These are phyloP conservation scores for Holothuria leucospilota DNA, from an alignment of 53 echinoderm and acorn worm species.

Conservation along the genomic window DNA sequence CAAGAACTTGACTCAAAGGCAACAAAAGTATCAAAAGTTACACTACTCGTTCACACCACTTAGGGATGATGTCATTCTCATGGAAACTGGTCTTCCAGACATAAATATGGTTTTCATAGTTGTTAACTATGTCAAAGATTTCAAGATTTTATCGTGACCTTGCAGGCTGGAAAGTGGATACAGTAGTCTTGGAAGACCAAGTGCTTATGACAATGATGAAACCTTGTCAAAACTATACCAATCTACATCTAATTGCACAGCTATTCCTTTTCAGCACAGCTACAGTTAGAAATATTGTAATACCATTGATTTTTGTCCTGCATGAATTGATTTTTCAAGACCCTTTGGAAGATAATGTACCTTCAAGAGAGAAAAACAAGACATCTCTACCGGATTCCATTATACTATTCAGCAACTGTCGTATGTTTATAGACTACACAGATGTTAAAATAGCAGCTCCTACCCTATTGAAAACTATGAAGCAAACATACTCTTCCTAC, in stretches of 20 bases:
- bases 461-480: background rate
- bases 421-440: constrained; percentile 54
- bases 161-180: constrained; percentile 20
- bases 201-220: constrained; percentile 54
- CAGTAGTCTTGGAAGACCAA: constrained; percentile 23
- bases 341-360: constrained; percentile 27
- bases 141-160: background rate
- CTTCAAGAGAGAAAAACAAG: constrained; percentile 42
- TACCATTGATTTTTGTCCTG: constrained; percentile 46
- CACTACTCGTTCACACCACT: too few species aligned
- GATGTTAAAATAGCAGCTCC: constrained; percentile 51
- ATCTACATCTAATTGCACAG: constrained; percentile 50
- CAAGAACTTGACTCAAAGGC: too few species aligned
- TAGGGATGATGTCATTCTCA: too few species aligned
- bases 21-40: too few species aligned
- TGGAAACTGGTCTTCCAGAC: constrained; percentile 15
- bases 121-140: constrained; percentile 32
- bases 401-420: constrained; percentile 44
- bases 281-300: constrained; percentile 46
- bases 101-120: constrained; percentile 19
- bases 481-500: constrained; percentile 20
- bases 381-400: constrained; percentile 46
- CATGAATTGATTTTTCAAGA: constrained; percentile 29
- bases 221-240: constrained; percentile 30
- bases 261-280: constrained; percentile 21